Evolutionary conservation across 2,888 invertebrate genomes (phyloP).

Genomic region (Ethmia dodecea): DNA sequence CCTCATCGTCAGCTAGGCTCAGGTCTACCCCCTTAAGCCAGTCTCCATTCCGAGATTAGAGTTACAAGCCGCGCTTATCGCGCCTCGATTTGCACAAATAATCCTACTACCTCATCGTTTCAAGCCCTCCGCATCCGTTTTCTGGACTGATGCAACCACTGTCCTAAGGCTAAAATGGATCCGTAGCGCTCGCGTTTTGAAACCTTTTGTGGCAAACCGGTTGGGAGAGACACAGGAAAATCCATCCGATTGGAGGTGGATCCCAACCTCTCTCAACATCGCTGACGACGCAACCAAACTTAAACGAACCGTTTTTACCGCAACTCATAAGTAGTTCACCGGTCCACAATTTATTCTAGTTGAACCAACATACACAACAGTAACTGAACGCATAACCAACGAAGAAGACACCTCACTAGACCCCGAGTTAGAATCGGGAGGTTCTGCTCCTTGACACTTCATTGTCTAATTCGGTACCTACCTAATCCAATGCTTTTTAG

Average conservation of each 20-base stretch:
- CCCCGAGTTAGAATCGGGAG: neutral
- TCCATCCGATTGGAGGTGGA: slow-evolving; percentile 14
- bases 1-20: slow-evolving; percentile 9
- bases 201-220: slow-evolving; percentile 19
- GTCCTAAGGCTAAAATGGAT: slow-evolving; percentile 14
- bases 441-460: neutral
- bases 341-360: neutral
- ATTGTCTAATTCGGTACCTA: neutral
- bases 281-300: slow-evolving; percentile 16
- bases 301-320: neutral
- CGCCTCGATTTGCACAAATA: slow-evolving; percentile 2
- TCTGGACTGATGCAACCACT: slow-evolving; percentile 17
- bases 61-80: slow-evolving; percentile 9
- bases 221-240: slow-evolving; percentile 18
- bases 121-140: slow-evolving; percentile 2
- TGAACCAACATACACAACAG: neutral
- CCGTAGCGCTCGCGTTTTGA: slow-evolving; percentile 13
- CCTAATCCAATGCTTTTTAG: neutral
- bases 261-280: slow-evolving; percentile 15
- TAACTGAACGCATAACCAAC: neutral
- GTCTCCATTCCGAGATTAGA: slow-evolving; percentile 9
- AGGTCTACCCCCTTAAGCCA: slow-evolving; percentile 7
- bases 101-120: neutral
- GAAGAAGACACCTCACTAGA: neutral
- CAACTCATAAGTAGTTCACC: neutral